Conservation (phyloP, 2,113 vertebrate genomes). For the Nerophis ophidion region DNA sequence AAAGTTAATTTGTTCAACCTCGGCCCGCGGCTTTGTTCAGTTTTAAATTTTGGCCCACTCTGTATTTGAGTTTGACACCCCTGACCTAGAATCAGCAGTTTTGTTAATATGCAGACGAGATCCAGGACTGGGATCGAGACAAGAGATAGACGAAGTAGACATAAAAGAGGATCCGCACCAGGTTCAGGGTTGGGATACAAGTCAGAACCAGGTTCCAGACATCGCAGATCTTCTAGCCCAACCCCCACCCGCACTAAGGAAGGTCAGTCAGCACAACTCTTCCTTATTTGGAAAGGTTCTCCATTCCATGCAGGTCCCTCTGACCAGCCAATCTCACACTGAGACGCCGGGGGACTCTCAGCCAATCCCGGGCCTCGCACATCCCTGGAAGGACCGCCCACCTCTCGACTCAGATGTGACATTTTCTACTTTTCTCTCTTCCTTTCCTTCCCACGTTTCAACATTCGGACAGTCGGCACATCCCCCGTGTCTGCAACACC, state of each 20-base stretch:
- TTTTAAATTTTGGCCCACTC: too few species aligned
- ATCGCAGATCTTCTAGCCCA: conserved; percentile 14
- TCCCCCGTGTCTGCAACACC: neutral
- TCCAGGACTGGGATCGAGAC: neutral
- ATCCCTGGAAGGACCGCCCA: conserved; percentile 87
- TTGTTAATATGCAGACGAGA: too few species aligned
- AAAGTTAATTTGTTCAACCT: too few species aligned
- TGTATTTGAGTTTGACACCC: too few species aligned
- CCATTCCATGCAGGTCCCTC: conserved; percentile 80
- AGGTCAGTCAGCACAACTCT: conserved; percentile 71
- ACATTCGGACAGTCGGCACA: neutral
- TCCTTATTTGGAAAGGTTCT: conserved; percentile 92
- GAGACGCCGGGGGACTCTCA: conserved; percentile 51
- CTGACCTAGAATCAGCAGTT: too few species aligned
- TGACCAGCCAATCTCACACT: conserved; percentile 72
- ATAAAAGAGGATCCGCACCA: neutral
- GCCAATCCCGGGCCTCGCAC: conserved; percentile 74
- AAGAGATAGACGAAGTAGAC: neutral
- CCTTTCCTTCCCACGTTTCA: conserved; percentile 5
- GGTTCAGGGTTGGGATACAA: neutral
- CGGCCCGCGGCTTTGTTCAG: too few species aligned
- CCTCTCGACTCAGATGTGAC: conserved; percentile 60
- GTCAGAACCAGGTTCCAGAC: conserved; percentile 11
- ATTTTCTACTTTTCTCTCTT: conserved; percentile 35
- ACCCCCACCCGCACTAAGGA: conserved; percentile 59